Evolutionary conservation across 2,888 invertebrate species (phyloP).

Genomic region (Drosophila melanocephala): DNA sequence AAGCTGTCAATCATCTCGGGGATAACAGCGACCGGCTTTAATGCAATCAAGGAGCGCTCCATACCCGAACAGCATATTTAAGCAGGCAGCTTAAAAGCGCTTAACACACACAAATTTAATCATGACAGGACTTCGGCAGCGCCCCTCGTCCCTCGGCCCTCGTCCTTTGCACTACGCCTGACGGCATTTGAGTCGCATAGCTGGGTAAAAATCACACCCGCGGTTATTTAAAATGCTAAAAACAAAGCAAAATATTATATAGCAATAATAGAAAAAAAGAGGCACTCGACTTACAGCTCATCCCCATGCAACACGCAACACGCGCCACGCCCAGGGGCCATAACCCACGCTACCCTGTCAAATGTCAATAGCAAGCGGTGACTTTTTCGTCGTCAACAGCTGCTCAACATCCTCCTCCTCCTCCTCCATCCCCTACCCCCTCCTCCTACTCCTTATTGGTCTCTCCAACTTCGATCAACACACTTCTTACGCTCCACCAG

Average conservation of each 20-base stretch:
- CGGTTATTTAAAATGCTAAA: conserved; percentile 82
- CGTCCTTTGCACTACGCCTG: conserved; percentile 5
- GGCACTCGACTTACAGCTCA: conserved; percentile 34
- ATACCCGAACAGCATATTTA: conserved; percentile 69
- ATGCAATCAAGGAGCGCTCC: conserved; percentile 60
- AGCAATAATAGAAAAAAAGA: conserved; percentile 55
- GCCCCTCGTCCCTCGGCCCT: conserved; percentile 2
- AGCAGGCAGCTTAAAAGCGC: conserved; percentile 68
- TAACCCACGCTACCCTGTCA: conserved; percentile 70
- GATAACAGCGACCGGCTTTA: conserved; percentile 43
- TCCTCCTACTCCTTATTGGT: conserved; percentile 5
- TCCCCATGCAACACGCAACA: conserved; percentile 12
- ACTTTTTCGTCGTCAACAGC: conserved; percentile 60
- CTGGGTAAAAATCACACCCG: conserved; percentile 73
- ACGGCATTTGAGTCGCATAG: conserved; percentile 45
- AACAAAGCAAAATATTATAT: conserved; percentile 70
- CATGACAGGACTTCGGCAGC: conserved; percentile 49
- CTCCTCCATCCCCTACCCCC: neutral
- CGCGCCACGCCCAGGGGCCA: conserved; percentile 34
- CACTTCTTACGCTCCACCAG: neutral
- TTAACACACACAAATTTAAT: conserved; percentile 72
- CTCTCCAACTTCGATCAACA: neutral
- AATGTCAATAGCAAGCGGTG: conserved; percentile 80
- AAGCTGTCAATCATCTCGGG: conserved; percentile 53
- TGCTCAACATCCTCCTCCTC: conserved; percentile 43